phyloP scores from a whole-genome alignment of 2,888 invertebrate species.

The Tipula unca region DNA sequence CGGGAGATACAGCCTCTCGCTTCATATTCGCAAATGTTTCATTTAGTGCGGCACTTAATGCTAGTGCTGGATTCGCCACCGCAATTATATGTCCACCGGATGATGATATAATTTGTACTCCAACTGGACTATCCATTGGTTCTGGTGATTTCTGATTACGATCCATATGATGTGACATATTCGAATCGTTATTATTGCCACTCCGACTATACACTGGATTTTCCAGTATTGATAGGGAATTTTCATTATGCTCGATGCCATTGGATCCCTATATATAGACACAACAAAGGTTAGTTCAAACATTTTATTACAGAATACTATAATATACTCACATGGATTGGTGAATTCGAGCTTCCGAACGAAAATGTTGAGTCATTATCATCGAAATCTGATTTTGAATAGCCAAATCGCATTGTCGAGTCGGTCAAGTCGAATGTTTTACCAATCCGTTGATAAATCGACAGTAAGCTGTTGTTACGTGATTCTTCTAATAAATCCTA shows the following conservation, averaged over 20 bases:
- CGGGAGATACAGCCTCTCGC: conserved; percentile 37
- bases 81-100: conserved; percentile 83
- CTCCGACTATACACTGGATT: not conserved
- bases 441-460: conserved; percentile 42
- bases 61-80: conserved; percentile 78
- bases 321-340: conserved; percentile 46
- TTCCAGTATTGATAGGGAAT: not conserved
- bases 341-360: conserved; percentile 68
- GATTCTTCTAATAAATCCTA: conserved; percentile 40
- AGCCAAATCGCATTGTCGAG: conserved; percentile 30
- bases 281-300: not conserved
- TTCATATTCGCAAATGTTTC: conserved; percentile 36
- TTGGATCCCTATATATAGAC: not conserved
- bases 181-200: not conserved
- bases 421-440: conserved; percentile 39
- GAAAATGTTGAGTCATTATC: conserved; percentile 63
- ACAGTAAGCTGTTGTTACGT: conserved; percentile 37
- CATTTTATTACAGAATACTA: not conserved
- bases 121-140: conserved; percentile 27
- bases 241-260: not conserved
- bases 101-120: conserved; percentile 71
- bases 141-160: conserved; percentile 19
- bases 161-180: not conserved
- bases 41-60: conserved; percentile 47
- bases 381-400: conserved; percentile 38